A percentile compares a stretch with the other conserved stretches of the same genome.
Conservation (phyloP, 2,113 vertebrate genomes). For the Ondatra zibethicus region DNA sequence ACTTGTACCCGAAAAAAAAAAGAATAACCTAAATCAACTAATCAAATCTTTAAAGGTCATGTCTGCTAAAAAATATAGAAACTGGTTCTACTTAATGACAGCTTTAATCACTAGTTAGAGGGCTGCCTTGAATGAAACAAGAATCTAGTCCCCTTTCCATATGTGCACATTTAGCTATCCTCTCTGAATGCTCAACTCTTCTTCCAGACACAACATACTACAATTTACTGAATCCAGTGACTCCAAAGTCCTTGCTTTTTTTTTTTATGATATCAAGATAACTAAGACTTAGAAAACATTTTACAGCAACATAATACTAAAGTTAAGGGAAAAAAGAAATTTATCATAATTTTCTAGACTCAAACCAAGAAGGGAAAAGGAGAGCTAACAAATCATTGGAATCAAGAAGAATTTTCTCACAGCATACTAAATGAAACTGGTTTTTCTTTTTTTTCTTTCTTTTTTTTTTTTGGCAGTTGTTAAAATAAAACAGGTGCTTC, state of each 20-base stretch:
- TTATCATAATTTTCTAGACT: constrained; percentile 57
- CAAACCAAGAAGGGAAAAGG: constrained; percentile 53
- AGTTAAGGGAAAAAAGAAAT: constrained; percentile 11
- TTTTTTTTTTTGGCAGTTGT: constrained; percentile 40
- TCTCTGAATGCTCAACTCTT: neutral
- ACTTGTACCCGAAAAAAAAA: constrained; percentile 38
- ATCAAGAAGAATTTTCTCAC: constrained; percentile 36
- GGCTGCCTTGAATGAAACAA: constrained; percentile 14
- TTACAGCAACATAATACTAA: constrained; percentile 42
- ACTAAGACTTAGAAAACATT: constrained; percentile 33
- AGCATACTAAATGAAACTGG: neutral
- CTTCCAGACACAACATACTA: constrained; percentile 16
- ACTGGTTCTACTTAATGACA: constrained; percentile 49
- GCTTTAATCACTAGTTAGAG: constrained; percentile 33
- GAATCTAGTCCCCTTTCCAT: neutral
- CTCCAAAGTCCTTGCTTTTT: constrained; percentile 30
- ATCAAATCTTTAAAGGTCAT: constrained; percentile 28
- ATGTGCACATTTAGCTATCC: neutral
- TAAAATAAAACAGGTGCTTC: constrained; percentile 64
- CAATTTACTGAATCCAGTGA: neutral
- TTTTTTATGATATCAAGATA: constrained; percentile 10
- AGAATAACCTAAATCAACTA: neutral
- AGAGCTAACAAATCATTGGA: constrained; percentile 3
- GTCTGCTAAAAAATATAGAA: constrained; percentile 31
- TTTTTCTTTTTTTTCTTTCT: constrained; percentile 67